Base-by-base conservation (phyloP, 2,888 invertebrate species). In the Bimastos eiseni region DNA sequence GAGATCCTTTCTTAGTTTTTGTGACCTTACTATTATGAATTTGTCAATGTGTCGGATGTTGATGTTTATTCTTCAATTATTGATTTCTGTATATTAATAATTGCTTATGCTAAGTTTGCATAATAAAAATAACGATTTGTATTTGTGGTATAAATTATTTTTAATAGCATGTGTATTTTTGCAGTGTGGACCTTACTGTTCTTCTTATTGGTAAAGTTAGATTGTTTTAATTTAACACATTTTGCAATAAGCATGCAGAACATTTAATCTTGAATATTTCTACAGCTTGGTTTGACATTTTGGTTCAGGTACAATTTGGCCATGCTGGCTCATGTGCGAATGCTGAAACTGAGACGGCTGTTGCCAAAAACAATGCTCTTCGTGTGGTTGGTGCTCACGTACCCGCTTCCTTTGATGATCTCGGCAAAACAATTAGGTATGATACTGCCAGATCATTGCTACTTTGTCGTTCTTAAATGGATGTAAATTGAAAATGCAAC, bases 321-420 rank as follows among this genome's bases (percentile, higher is more conserved):
- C 99, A 99, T 96, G 99, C 99, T 92, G 99, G 99, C 15, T 98
- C 99, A 3, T 98, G 98, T 94, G 99, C 99, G 38, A 98, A 99
- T 94, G 98, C 98, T 0, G 97, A 97, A 89, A 95, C 97, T 24
- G 99, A 99, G 96, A 99, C 99, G 88, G 99, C 99, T 0, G 96
- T 96, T 0, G 97, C 97, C 0, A 99, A 99, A 96, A 99, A 99
- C 95, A 96, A 96, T 2, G 97, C 98, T 0, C 96, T 99, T 19
- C 96, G 96, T 91, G 96, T 96, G 0, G 97, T 97, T 91, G 99
- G 99, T 0, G 99, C 98, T 0, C 96, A 96, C 92, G 99, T 99
- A 2, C 99, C 99, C 0, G 96, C 96, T 2, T 98, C 98, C 1
- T 99, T 99, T 95, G 99, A 99, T 95, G 97, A 96, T 92, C 95